These are phyloP conservation scores for Sebastes miniatus DNA, from an alignment of 2,797 vertebrate species.

Conservation along the genomic window DNA sequence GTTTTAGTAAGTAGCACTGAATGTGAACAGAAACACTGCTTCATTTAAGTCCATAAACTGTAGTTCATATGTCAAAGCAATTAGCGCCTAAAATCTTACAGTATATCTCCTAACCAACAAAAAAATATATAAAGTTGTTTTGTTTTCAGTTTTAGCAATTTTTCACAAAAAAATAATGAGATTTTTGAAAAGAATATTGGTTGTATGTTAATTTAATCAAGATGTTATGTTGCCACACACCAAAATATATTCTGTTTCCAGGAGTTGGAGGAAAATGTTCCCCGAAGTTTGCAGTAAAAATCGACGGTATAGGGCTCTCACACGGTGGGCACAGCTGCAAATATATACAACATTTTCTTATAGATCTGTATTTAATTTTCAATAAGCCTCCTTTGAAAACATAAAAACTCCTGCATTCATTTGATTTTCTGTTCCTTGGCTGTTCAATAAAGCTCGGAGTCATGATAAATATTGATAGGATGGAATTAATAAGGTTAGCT, in stretches of 20 bases:
- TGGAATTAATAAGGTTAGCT: conserved; percentile 19
- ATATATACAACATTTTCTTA: background rate
- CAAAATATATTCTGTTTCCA: background rate
- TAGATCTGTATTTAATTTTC: background rate
- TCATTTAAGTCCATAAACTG: background rate
- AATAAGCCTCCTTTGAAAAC: background rate
- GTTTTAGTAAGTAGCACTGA: background rate
- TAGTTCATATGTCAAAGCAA: background rate
- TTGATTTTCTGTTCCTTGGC: background rate
- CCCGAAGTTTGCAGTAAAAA: too few relatives aligned
- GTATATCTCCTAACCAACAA: background rate
- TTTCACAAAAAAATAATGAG: background rate
- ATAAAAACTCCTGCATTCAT: background rate
- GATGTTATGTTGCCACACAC: background rate
- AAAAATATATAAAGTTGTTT: background rate
- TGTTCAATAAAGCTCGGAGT: background rate
- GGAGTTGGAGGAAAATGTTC: background rate
- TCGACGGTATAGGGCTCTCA: too few relatives aligned
- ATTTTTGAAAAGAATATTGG: background rate
- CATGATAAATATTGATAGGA: conserved; percentile 23
- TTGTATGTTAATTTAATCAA: background rate
- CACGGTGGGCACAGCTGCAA: background rate
- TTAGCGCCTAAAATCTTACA: background rate
- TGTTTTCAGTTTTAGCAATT: background rate
- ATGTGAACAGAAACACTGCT: background rate